Evolutionary conservation across 2,113 vertebrate species (phyloP).

Genomic region (Noturus placidus): DNA sequence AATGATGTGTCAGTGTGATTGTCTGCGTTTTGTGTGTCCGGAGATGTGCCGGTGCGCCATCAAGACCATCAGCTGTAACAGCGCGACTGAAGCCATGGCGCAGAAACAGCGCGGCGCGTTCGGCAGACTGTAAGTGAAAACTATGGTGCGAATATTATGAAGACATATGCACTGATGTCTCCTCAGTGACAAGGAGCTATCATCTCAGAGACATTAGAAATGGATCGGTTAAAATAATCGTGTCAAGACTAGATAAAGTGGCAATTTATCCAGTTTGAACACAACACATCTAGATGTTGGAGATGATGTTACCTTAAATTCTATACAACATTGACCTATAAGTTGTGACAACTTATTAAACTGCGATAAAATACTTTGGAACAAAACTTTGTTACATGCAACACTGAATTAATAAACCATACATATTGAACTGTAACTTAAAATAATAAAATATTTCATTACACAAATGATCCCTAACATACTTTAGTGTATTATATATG

Average conservation of each 20-base stretch:
- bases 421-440: neutral
- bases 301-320: neutral
- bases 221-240: neutral
- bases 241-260: neutral
- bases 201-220: neutral
- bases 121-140: conserved; percentile 50
- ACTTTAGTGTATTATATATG: neutral
- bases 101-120: neutral
- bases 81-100: conserved; percentile 30
- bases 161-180: neutral
- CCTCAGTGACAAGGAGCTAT: neutral
- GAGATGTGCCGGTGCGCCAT: conserved; percentile 48
- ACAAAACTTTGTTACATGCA: neutral
- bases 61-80: conserved; percentile 46
- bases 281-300: neutral
- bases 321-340: too few species aligned
- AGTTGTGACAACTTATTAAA: neutral
- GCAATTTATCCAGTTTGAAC: neutral
- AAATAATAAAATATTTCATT: neutral
- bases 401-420: neutral
- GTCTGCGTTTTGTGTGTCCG: conserved; percentile 48
- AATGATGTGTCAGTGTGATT: conserved; percentile 9
- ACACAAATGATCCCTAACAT: neutral
- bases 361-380: neutral
- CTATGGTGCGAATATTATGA: neutral